A percentile compares a stretch with the other conserved stretches of the same genome.
phyloP scores from a whole-genome alignment of 2,113 vertebrate species.

The Eupsittula cactorum region DNA sequence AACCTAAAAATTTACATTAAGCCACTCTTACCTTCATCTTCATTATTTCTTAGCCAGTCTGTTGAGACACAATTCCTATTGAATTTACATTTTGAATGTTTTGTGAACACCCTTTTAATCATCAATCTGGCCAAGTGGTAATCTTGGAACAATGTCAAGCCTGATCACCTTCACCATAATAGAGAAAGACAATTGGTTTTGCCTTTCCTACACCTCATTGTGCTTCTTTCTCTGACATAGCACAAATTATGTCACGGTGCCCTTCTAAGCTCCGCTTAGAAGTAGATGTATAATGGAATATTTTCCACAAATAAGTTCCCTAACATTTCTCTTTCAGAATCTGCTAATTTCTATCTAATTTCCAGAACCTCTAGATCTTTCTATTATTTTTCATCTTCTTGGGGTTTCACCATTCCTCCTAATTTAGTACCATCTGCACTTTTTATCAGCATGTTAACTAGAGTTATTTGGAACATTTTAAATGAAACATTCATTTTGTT shows the following conservation, averaged over 20 bases:
- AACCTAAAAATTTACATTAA: background rate
- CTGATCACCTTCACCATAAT: background rate
- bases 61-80: background rate
- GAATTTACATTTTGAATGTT: background rate
- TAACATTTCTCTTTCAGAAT: slow-evolving; percentile 1
- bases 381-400: slow-evolving; percentile 9
- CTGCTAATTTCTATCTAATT: background rate
- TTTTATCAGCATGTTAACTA: slow-evolving; percentile 40
- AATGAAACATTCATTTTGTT: slow-evolving; percentile 42
- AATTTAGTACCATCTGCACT: slow-evolving; percentile 59
- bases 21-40: background rate
- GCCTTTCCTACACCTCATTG: background rate
- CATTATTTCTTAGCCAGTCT: background rate
- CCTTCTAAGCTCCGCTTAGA: background rate
- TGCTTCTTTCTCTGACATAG: background rate
- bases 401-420: slow-evolving; percentile 11
- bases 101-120: background rate
- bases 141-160: background rate
- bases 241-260: background rate
- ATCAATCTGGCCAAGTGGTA: background rate
- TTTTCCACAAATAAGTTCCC: background rate
- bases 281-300: background rate
- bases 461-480: slow-evolving; percentile 25
- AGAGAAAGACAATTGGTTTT: background rate
- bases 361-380: background rate